Evolutionary conservation across 2,797 vertebrate species (phyloP), one percentile per base, ranked within the genome.

Genomic region (Gadopsis bispinosus): DNA sequence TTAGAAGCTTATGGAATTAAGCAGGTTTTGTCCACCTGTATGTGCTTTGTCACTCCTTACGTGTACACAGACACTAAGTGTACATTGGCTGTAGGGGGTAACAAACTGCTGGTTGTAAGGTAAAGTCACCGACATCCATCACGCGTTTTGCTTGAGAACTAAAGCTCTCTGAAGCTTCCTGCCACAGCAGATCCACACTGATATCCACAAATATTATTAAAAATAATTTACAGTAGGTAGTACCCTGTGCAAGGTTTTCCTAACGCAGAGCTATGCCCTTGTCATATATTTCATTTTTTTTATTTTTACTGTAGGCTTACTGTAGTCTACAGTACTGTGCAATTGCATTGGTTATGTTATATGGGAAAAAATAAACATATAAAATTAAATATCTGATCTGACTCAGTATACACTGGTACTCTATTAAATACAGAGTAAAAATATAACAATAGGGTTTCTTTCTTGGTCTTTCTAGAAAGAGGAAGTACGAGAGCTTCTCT

Each of bases 1-100:
- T 13, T 22, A 33, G 47, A 62, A 39, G 66, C 29, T 20, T 75
- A 51, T 68, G 26, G 43, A 66, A 68, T 50, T 7, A 5, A 20
- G 8, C 54, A 26, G 26, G 26, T 61, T 10, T 63, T 56, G 63
- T 43, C 20, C 13, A 33, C 26, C 5, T 59, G 5, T 56, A 31
- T 58, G 43, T 55, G 55, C 12, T 55, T 26, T 69, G 14, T n/a
- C 59, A 48, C 26, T 19, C 35, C 43, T 63, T 41, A 22, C 22
- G 59, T 64, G 48, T 39, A 29, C 43, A 47, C 56, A 26, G 41
- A 48, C 9, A 77, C 31, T 0, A 16, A 29, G 54, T 39, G 14
- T 19, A 33, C 10, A 26, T n/a, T 19, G 10, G 20, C 33, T 16
- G 10, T 14, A 22, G 0, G 16, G 14, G 22, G 16, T 26, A 33